Evolutionary conservation across 1,140 invertebrate species (phyloP).

Genomic region (Drosophila burlai): DNA sequence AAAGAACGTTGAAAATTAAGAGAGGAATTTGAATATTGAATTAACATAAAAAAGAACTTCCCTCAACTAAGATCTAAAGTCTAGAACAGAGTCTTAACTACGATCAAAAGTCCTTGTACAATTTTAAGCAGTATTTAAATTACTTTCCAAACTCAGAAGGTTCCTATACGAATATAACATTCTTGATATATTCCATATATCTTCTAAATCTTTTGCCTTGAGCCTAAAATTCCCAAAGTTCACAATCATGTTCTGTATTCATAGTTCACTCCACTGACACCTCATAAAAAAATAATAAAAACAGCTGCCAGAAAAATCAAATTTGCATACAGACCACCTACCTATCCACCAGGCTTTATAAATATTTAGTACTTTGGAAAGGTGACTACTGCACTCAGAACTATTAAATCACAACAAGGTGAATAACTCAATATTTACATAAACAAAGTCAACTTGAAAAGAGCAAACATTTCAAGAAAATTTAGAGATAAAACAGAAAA

Average conservation of each 20-base stretch:
- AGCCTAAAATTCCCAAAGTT: conserved; percentile 1
- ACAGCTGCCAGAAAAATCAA: conserved; percentile 1
- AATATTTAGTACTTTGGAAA: conserved; percentile 14
- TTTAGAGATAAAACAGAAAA: neutral
- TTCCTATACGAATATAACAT: neutral
- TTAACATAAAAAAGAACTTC: too few relatives aligned
- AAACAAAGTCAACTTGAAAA: neutral
- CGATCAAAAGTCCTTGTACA: neutral
- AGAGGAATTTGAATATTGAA: neutral
- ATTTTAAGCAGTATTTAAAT: neutral
- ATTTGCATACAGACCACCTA: conserved; percentile 13
- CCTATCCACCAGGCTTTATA: neutral
- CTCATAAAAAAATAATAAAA: conserved; percentile 12
- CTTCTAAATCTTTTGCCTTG: neutral
- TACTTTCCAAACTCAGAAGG: neutral
- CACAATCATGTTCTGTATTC: conserved; percentile 11
- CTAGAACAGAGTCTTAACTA: neutral
- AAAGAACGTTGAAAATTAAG: neutral
- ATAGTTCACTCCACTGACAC: conserved; percentile 11
- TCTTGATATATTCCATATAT: neutral
- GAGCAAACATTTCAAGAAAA: neutral
- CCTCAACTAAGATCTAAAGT: neutral
- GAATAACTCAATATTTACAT: neutral
- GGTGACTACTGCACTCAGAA: conserved; percentile 20
- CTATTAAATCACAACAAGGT: conserved; percentile 10